These are phyloP conservation scores for Equus quagga DNA, from an alignment of 2,113 vertebrate species.

Conservation along the genomic window DNA sequence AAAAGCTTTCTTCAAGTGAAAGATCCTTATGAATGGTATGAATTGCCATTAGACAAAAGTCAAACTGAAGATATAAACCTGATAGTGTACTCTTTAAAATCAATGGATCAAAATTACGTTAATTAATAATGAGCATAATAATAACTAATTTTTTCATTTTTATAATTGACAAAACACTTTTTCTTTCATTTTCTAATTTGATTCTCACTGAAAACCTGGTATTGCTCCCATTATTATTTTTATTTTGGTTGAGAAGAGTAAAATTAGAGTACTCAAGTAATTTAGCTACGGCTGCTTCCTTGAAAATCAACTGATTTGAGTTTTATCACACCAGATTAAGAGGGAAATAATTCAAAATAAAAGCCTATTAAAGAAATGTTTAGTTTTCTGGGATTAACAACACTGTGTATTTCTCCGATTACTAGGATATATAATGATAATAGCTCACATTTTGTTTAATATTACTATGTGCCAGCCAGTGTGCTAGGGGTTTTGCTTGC, in stretches of 20 bases:
- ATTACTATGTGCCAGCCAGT: not conserved
- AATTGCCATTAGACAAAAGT: conserved; percentile 71
- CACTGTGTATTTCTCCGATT: not conserved
- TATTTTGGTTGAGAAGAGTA: not conserved
- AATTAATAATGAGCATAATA: conserved; percentile 24
- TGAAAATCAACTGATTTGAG: conserved; percentile 28
- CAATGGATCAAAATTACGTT: conserved; percentile 26
- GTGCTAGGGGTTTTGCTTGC: not conserved
- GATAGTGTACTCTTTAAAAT: conserved; percentile 1
- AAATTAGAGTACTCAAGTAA: not conserved
- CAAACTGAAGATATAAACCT: conserved; percentile 59
- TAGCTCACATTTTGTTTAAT: not conserved
- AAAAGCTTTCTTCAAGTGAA: conserved; percentile 62
- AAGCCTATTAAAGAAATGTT: not conserved
- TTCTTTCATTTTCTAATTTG: conserved; percentile 46
- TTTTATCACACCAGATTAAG: not conserved
- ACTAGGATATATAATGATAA: not conserved
- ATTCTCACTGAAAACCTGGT: not conserved
- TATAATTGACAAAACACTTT: conserved; percentile 14
- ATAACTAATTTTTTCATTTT: conserved; percentile 7
- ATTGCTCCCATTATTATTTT: not conserved
- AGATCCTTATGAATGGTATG: conserved; percentile 45
- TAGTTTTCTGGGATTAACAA: not conserved
- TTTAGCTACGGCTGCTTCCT: not conserved
- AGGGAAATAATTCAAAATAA: conserved; percentile 18